Percentiles rank a stretch among this genome's conserved stretches.
Evolutionary conservation across 2,797 vertebrate genomes (phyloP).

Genomic region (Todus mexicanus): DNA sequence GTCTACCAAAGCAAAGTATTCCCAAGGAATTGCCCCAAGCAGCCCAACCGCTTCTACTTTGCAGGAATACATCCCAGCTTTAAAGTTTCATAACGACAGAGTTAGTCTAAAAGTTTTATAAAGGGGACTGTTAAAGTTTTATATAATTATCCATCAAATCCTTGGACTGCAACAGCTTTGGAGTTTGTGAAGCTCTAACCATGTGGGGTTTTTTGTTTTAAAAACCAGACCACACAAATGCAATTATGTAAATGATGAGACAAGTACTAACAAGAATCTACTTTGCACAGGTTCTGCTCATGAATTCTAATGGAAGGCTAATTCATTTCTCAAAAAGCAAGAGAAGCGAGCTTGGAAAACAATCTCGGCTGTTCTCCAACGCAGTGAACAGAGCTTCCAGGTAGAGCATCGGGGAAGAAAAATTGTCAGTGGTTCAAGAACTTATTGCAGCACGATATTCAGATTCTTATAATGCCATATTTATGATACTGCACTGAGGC

Average conservation of each 20-base stretch:
- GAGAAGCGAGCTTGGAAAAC: neutral
- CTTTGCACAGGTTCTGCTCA: neutral
- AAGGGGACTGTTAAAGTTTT: neutral
- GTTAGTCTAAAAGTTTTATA: neutral
- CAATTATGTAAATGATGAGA: neutral
- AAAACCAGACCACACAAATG: neutral
- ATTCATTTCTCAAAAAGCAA: neutral
- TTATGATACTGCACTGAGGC: neutral
- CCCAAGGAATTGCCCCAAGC: neutral
- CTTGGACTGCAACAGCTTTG: neutral
- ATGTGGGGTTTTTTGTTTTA: neutral
- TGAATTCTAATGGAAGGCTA: neutral
- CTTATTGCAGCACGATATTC: neutral
- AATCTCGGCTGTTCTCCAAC: neutral
- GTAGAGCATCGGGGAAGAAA: neutral
- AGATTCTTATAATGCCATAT: neutral
- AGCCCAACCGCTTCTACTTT: neutral
- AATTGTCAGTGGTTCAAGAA: neutral
- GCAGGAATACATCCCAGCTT: neutral
- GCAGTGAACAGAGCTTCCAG: neutral
- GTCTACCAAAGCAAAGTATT: neutral
- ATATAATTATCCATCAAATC: neutral
- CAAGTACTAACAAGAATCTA: slow-evolving; percentile 5
- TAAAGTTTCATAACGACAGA: neutral
- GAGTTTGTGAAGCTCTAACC: neutral